Evolutionary conservation across 64 coral and sea anemone genomes (phyloP), one percentile per base, ranked within the genome.

Genomic region (Trachythela sp.): DNA sequence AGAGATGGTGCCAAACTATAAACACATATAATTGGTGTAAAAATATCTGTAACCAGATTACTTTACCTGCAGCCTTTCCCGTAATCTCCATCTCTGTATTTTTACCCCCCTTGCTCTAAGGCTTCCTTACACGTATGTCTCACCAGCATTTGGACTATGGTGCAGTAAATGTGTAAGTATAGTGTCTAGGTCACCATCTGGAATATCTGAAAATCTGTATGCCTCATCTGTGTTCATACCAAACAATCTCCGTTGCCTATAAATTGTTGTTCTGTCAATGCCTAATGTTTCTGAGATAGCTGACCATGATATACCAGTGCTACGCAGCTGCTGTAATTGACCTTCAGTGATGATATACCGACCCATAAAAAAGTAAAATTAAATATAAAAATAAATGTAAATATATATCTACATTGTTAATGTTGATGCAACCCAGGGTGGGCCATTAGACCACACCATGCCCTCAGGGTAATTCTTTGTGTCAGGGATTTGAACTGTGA

Each of bases 131-230:
- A 80, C 37, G 20, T 80, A 80, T 17, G 75, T 80, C 75, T 80
- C 75, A 35, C 75, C 75, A 20, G 34, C 75, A 80, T 80, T 80
- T 29, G 75, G 75, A 80, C 75, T 80, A 15, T 34, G 30, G 35
- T 38, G 75, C 34, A 80, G 75, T 39, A 80, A 34, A 34, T 30
- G 33, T 17, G 33, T 34, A 17, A 80, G 26, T 13, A 80, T 14
- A 35, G 75, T 80, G 30, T 80, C 75, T 35, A 80, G 75, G 31
- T 80, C 75, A 34, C 15, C 37, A 80, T 80, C 75, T 36, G 10
- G 37, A 29, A 80, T 80, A 9, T 80, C 75, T 80, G 75, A 80
- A 80, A 80, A 80, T 39, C 75, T 80, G 75, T 80, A 80, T 39
- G 37, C 75, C 26, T 80, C 75, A 37, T 80, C 75, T 80, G 75